Evolutionary conservation across 2,888 invertebrate genomes (phyloP).

Genomic region (Gortyna flavago): DNA sequence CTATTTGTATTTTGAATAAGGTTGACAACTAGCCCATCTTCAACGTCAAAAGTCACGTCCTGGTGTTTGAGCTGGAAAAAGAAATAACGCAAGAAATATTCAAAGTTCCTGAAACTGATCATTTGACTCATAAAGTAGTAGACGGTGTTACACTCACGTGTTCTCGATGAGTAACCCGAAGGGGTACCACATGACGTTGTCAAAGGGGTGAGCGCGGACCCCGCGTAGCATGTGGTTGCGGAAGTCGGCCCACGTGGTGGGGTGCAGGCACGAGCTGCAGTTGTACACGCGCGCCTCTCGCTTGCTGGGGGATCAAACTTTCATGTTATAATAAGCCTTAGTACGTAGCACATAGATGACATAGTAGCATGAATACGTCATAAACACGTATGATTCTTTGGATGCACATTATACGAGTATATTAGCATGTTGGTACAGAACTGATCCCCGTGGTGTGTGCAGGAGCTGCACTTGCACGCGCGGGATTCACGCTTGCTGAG

Average conservation of each 20-base stretch:
- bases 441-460: not conserved
- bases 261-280: conserved; percentile 93
- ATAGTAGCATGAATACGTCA: too few relatives aligned
- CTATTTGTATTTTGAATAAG: not conserved
- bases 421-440: not conserved
- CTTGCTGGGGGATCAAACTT: conserved; percentile 63
- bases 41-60: not conserved
- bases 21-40: not conserved
- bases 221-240: conserved; percentile 87
- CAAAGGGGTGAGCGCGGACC: conserved; percentile 90
- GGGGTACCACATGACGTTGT: conserved; percentile 92
- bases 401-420: not conserved
- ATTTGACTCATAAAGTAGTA: not conserved
- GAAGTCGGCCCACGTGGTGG: conserved; percentile 92
- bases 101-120: not conserved
- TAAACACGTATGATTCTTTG: not conserved
- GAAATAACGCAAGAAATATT: not conserved
- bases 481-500: not conserved
- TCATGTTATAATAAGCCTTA: not conserved
- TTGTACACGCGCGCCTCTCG: conserved; percentile 92
- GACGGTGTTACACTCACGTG: conserved; percentile 72
- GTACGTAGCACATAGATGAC: too few relatives aligned
- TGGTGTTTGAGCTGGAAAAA: not conserved
- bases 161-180: conserved; percentile 88
- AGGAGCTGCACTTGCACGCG: not conserved